Percentiles rank a stretch among this genome's conserved stretches.
These are phyloP conservation scores for Datnioides undecimradiatus DNA, from an alignment of 2,113 vertebrate species.

Conservation along the genomic window DNA sequence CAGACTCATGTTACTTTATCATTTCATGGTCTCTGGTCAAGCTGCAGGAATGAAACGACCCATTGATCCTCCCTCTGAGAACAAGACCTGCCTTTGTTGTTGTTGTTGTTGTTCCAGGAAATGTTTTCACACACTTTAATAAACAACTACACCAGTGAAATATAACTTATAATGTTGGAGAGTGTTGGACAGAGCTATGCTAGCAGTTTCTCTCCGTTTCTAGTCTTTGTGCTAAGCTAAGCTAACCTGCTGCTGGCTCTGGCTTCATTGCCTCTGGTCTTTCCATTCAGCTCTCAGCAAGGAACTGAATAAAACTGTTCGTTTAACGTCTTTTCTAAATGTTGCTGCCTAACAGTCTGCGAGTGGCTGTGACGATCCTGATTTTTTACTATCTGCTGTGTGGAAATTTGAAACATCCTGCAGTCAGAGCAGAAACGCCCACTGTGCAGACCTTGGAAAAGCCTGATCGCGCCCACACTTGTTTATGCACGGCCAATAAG, in stretches of 20 bases:
- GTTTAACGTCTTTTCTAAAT: background rate
- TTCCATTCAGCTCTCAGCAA: too few relatives aligned
- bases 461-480: conserved; percentile 41
- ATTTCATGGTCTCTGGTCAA: background rate
- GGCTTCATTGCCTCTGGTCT: too few relatives aligned
- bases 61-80: background rate
- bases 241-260: too few relatives aligned
- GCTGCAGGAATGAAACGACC: background rate
- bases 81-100: conserved; percentile 2
- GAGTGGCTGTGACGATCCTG: background rate
- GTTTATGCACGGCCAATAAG: conserved; percentile 14
- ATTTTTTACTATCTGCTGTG: background rate
- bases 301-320: background rate
- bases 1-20: background rate
- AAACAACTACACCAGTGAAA: background rate
- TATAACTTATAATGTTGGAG: too few relatives aligned
- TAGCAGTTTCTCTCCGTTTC: too few relatives aligned
- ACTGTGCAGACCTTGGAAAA: conserved; percentile 20
- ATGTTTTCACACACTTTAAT: background rate
- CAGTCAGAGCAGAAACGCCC: background rate
- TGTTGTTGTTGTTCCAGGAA: background rate
- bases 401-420: conserved; percentile 28
- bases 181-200: background rate
- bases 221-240: too few relatives aligned
- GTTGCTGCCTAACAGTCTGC: background rate